Percentiles rank a stretch among this genome's conserved stretches.
Conservation (phyloP, 2,797 vertebrate species). For the Helarctos malayanus region DNA sequence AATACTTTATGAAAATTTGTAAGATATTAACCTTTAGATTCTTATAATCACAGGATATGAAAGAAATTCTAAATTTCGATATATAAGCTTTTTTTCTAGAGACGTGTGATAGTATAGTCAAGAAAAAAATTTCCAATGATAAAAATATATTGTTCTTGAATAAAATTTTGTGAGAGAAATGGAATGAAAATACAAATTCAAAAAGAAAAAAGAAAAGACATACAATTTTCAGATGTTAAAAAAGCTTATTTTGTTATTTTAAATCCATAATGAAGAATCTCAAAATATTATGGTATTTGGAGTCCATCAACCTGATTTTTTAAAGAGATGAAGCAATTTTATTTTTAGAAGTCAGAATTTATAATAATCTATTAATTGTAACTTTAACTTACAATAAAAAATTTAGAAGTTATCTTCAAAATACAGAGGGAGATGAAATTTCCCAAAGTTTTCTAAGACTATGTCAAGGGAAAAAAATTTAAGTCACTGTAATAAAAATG, state of each 20-base stretch:
- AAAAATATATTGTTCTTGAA: not conserved
- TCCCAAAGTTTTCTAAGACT: not conserved
- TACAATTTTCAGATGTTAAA: not conserved
- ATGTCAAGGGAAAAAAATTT: not conserved
- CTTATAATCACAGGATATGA: not conserved
- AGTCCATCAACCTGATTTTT: not conserved
- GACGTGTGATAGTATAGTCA: not conserved
- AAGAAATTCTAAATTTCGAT: not conserved
- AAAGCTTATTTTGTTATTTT: not conserved
- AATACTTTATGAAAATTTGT: not conserved
- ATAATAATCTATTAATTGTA: not conserved
- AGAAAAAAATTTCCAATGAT: not conserved
- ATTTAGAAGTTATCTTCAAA: not conserved
- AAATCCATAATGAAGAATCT: not conserved
- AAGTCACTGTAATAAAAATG: not conserved
- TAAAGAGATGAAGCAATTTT: not conserved
- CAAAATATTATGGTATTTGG: not conserved
- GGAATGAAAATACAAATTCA: not conserved
- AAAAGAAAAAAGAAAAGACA: not conserved
- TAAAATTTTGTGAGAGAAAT: not conserved
- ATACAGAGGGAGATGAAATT: not conserved
- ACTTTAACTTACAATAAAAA: not conserved
- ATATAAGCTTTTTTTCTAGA: not conserved
- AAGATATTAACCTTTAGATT: not conserved
- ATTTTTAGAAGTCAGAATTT: constrained; percentile 26